Evolutionary conservation across 2,113 vertebrate species (phyloP), one percentile per base, ranked within the genome.

Genomic region (Ranitomeya imitator): DNA sequence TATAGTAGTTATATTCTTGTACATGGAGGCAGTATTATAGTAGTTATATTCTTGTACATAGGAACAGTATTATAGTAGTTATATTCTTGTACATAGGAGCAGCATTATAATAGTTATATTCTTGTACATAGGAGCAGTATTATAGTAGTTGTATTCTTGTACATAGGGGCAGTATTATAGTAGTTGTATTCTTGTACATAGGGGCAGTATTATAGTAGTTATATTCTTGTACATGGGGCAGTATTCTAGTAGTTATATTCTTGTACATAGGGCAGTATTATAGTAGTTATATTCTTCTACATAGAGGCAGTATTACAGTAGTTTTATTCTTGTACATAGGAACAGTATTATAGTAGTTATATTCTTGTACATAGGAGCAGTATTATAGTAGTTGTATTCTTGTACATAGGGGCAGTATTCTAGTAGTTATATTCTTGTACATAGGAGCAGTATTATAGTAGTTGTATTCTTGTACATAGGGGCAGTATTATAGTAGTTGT

Each of bases 261-360:
- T n/a, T 65, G 63, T 65, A 65, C 21, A 65, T 65, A 65, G 63
- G 63, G 26, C 26, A 31, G 26, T 65, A 65, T n/a, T 65, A 65
- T 69, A 69, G 65, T 69, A 69, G 65, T 69, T 69, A 69, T 23
- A 69, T 69, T 26, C n/a, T 26, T 26, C n/a, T 69, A 69, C 23
- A 26, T 26, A 26, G 65, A n/a, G 3, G n/a, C 65, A 69, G 65
- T 69, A 69, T 69, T 69, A 69, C 26, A 69, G 65, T 69, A 69
- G 65, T 69, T 69, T 26, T 69, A 69, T 69, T 69, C n/a, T 26
- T 69, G n/a, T 69, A 74, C 16, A 74, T 74, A 74, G 71, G 71
- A 2, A 15, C 31, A 45, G 71, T 74, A 74, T 74, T 74, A 74
- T 74, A 74, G n/a, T 74, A 74, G 71, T 74, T 74, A 45, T 45